Percentiles rank a stretch among this genome's conserved stretches.
Evolutionary conservation across 2,113 vertebrate genomes (phyloP).

Genomic region (Sphaerodactylus townsendi): DNA sequence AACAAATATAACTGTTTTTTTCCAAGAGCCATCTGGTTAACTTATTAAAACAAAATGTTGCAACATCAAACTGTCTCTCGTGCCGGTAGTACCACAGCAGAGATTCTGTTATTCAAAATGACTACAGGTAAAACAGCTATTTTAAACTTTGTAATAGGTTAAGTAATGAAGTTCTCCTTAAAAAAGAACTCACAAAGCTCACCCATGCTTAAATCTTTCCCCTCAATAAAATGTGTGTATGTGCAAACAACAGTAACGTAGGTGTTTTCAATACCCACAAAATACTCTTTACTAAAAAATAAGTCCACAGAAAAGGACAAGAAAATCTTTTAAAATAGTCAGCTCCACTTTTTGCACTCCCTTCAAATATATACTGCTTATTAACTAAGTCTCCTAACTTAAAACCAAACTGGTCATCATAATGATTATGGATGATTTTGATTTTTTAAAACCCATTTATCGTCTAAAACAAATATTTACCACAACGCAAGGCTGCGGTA

Average conservation of each 20-base stretch:
- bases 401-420: constrained; percentile 40
- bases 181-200: constrained; percentile 26
- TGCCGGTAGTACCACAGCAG: constrained; percentile 4
- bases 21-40: constrained; percentile 39
- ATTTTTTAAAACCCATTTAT: constrained; percentile 62
- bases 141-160: constrained; percentile 39
- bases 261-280: not conserved
- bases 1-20: not conserved
- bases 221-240: constrained; percentile 36
- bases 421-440: constrained; percentile 60
- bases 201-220: constrained; percentile 27
- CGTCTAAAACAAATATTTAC: constrained; percentile 73
- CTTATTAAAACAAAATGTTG: constrained; percentile 41
- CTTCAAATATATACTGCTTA: constrained; percentile 45
- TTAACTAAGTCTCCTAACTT: constrained; percentile 49
- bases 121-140: constrained; percentile 51
- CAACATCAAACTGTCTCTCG: constrained; percentile 24
- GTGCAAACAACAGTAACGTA: not conserved
- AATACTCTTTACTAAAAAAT: constrained; percentile 27
- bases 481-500: constrained; percentile 65
- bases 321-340: constrained; percentile 42
- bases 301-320: constrained; percentile 46
- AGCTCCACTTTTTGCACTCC: constrained; percentile 17
- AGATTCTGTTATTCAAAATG: constrained; percentile 29
- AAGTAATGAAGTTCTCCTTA: constrained; percentile 64